Evolutionary conservation across 2,113 vertebrate species (phyloP).

Genomic region (Galbula dea): DNA sequence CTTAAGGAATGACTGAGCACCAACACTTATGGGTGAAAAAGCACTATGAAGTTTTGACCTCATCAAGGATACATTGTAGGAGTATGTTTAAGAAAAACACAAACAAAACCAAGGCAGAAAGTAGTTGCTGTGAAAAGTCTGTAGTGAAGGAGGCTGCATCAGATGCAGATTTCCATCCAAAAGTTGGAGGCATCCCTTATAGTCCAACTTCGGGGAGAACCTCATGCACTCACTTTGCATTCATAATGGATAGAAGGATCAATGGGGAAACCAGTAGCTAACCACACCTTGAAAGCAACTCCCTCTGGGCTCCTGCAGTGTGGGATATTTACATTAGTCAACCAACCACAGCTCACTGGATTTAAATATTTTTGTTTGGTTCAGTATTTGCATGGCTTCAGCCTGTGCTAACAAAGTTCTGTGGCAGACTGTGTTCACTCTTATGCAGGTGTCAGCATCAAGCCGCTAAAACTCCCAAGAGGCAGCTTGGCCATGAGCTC

Average conservation of each 20-base stretch:
- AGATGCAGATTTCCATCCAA: neutral
- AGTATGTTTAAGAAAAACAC: neutral
- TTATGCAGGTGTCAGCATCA: rapidly evolving
- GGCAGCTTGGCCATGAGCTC: neutral
- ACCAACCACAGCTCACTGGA: rapidly evolving
- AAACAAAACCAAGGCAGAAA: neutral
- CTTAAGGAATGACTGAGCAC: neutral
- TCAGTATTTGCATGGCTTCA: neutral
- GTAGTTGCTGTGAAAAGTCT: neutral
- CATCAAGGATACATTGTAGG: neutral
- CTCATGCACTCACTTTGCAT: neutral
- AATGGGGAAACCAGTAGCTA: neutral
- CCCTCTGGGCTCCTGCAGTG: neutral
- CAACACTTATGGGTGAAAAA: neutral
- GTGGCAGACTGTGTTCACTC: neutral
- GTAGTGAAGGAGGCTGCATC: neutral
- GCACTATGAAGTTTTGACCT: neutral
- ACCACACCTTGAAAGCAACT: neutral
- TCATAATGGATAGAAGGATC: neutral
- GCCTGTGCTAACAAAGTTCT: neutral
- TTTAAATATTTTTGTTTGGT: neutral
- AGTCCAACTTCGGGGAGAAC: neutral
- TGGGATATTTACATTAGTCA: neutral
- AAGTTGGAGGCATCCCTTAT: neutral
- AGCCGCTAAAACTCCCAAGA: neutral